Base-by-base conservation (phyloP, 92 coral and sea anemone species). In the Scolanthus callimorphus region DNA sequence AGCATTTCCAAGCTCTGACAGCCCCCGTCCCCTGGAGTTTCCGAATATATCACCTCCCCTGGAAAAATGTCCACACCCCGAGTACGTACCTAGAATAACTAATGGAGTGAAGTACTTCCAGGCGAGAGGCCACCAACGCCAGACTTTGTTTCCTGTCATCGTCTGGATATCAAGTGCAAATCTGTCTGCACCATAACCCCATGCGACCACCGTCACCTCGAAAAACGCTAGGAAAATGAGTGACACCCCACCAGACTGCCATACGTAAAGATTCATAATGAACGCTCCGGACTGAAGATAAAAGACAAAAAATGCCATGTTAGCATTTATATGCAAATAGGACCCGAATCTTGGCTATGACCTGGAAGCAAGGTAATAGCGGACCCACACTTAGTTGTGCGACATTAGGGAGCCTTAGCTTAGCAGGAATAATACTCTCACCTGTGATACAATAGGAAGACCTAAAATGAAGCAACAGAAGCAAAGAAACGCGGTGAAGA, bases 121-220 rank as follows among this genome's bases (percentile, higher is more conserved):
- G 4, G 94, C 83, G 17, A 92, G 71, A 19, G 97, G 82, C 98
- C 98, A 92, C 98, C 98, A 92, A 0, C 77, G 84, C 80, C 75
- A 77, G 28, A 92, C 75, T 55, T 78, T 89, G 70, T 86, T 62
- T 3, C 98, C 98, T 20, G 81, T 90, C 98, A 92, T 92, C 0
- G 74, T 73, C 62, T 85, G 79, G 45, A 92, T 77, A 56, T 92
- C 96, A 49, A 34, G 31, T 17, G 95, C 96, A 74, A 92, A 92
- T 3, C 94, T 89, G 53, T 88, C 79, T 2, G 96, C 89, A 21
- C 98, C 98, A 49, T 92, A 92, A 0, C 90, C 91, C 98, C 98
- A 92, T 2, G 95, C 82, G 1, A 92, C 88, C 0, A 85, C 83
- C 4, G 88, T 45, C 39, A 86, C 90, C 58, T 92, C 98, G 69